phyloP scores from a whole-genome alignment of 2,113 vertebrate species.

The Dromaius novaehollandiae region DNA sequence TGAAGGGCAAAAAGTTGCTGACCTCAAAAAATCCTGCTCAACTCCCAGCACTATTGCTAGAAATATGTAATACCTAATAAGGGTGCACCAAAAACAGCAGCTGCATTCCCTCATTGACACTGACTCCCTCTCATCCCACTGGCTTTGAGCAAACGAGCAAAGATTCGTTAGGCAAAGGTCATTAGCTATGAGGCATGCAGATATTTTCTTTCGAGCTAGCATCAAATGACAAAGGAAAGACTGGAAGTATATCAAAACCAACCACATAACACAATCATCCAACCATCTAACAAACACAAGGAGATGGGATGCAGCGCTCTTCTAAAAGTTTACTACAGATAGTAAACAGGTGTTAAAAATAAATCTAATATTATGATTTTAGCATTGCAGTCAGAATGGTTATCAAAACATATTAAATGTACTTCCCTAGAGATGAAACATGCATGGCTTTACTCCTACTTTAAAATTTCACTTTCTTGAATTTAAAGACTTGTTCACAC shows the following conservation, averaged over 20 bases:
- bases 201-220: background rate
- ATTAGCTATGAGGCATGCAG: background rate
- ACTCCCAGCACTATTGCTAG: background rate
- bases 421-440: background rate
- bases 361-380: background rate
- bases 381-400: background rate
- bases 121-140: background rate
- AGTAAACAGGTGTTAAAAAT: background rate
- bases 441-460: background rate
- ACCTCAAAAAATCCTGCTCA: background rate
- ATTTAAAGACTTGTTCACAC: background rate
- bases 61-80: background rate
- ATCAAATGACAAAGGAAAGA: background rate
- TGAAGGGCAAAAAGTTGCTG: background rate
- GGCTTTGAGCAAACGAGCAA: background rate
- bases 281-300: background rate
- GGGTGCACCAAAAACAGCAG: background rate
- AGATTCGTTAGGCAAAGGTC: background rate
- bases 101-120: background rate
- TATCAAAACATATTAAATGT: background rate
- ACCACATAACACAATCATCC: background rate
- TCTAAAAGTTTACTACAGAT: background rate
- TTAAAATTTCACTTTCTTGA: background rate
- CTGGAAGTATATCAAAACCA: background rate
- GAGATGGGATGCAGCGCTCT: background rate